Conservation (phyloP, 2,888 invertebrate species). For the Lissocephala sabroskyi region DNA sequence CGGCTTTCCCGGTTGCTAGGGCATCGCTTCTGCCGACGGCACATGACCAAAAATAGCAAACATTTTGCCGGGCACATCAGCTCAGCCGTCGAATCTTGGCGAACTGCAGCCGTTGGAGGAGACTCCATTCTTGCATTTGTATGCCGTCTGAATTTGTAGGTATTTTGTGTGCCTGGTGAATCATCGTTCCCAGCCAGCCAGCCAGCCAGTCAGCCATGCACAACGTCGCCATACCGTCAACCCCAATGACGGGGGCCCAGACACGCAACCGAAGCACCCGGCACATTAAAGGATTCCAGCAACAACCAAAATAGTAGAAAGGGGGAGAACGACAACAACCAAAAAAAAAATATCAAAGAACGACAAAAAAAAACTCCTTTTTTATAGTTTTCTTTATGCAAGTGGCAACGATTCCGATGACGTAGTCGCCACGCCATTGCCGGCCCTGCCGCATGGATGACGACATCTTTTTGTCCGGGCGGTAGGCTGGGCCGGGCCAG, state of each 20-base stretch:
- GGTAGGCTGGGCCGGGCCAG: slow-evolving; percentile 11
- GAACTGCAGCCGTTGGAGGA: too few relatives aligned
- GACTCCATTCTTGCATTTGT: too few relatives aligned
- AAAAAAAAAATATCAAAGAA: not conserved
- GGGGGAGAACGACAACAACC: slow-evolving; percentile 31
- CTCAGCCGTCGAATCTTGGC: too few relatives aligned
- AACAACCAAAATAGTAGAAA: slow-evolving; percentile 10
- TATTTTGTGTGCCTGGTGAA: slow-evolving; percentile 7
- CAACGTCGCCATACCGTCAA: slow-evolving; percentile 8
- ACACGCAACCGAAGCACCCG: slow-evolving; percentile 19
- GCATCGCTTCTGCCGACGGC: too few relatives aligned
- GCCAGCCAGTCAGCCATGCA: slow-evolving; percentile 26
- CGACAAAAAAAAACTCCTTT: slow-evolving; percentile 24
- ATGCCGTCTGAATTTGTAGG: too few relatives aligned
- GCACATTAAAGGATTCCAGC: slow-evolving; percentile 43
- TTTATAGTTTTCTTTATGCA: slow-evolving; percentile 47
- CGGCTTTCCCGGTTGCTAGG: too few relatives aligned
- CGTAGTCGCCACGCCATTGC: slow-evolving; percentile 26
- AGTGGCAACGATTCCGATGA: slow-evolving; percentile 33
- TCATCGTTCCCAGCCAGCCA: too few relatives aligned
- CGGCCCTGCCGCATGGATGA: slow-evolving; percentile 42
- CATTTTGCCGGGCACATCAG: too few relatives aligned
- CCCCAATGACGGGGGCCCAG: slow-evolving; percentile 39
- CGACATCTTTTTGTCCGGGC: slow-evolving; percentile 54
- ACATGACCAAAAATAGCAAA: too few relatives aligned